Base-by-base conservation (phyloP, 2,113 vertebrate species). In the Ciconia stormi region DNA sequence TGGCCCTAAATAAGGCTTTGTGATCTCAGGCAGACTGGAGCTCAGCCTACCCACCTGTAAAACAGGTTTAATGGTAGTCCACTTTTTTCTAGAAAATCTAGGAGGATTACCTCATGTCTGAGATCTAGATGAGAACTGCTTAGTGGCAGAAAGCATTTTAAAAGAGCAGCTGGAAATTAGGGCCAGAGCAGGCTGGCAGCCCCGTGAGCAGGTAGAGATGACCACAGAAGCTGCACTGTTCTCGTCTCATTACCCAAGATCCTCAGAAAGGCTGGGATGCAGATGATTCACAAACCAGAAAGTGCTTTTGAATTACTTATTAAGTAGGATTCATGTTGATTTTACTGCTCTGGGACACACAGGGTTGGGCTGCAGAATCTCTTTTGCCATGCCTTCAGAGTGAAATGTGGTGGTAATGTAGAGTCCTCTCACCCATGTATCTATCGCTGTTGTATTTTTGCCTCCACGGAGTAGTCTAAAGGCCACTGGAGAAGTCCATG, bases 81-180 rank as follows among this genome's bases (percentile, higher is more conserved):
- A 21, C 17, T 87, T 85, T 93, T 74, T 91, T 79, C 61, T 90
- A 63, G 89, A 53, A 91, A 82, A 94, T 62, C 89, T 80, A 32
- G 42, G 74, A 79, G 66, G 46, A 94, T 95, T 97, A 69, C 89
- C 82, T 91, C 49, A 91, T 62, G 70, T 82, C 84, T 95, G 94
- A 93, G 76, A 90, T 59, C 71, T 71, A 59, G 70, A 76, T 69
- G 87, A 79, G 84, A 85, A 78, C 21, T 76, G 73, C 65, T 91
- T 22, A 32, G 83, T 32, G 56, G 58, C 49, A 89, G 44, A 81
- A 15, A 46, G 22, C 25, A 36, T 32, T 94, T 84, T 65, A 36
- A 87, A 87, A 72, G 40, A 70, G 50, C 38, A 38, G 78, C 65
- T 89, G 56, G 69, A 82, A 87, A 84, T 55, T 6, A 76, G 15